A percentile compares a stretch with the other conserved stretches of the same genome.
Conservation (phyloP, 2,888 invertebrate genomes). For the Drosophila yooni region DNA sequence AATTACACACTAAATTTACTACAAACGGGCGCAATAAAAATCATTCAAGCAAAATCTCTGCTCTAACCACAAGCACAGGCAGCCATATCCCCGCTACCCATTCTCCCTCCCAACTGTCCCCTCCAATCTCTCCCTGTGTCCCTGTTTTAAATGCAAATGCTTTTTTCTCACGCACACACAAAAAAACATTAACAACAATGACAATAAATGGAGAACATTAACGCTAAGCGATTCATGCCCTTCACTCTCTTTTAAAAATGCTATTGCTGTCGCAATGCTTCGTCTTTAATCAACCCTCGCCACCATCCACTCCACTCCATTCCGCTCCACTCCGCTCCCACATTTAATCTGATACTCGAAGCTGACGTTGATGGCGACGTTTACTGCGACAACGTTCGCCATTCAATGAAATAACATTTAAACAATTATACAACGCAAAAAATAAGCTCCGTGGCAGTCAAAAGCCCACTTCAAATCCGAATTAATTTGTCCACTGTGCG, state of each 20-base stretch:
- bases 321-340: neutral
- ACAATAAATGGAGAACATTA: conserved; percentile 79
- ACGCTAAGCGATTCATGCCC: conserved; percentile 67
- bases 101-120: neutral
- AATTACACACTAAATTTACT: conserved; percentile 80
- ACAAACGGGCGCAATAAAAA: conserved; percentile 80
- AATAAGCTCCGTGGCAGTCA: conserved; percentile 7
- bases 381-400: conserved; percentile 32
- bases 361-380: conserved; percentile 23
- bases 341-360: neutral
- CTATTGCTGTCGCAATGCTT: conserved; percentile 10
- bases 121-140: neutral
- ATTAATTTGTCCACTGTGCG: conserved; percentile 18
- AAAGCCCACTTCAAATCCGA: neutral
- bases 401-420: conserved; percentile 75
- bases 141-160: conserved; percentile 73
- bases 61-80: conserved; percentile 52
- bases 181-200: conserved; percentile 72
- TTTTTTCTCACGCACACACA: conserved; percentile 73
- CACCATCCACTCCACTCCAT: neutral
- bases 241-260: neutral
- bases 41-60: conserved; percentile 79
- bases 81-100: neutral
- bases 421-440: conserved; percentile 62
- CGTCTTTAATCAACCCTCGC: conserved; percentile 16